A percentile compares a stretch with the other conserved stretches of the same genome.
These are phyloP conservation scores for Petrolisthes cinctipes DNA, from an alignment of 2,888 invertebrate species.

Conservation along the genomic window DNA sequence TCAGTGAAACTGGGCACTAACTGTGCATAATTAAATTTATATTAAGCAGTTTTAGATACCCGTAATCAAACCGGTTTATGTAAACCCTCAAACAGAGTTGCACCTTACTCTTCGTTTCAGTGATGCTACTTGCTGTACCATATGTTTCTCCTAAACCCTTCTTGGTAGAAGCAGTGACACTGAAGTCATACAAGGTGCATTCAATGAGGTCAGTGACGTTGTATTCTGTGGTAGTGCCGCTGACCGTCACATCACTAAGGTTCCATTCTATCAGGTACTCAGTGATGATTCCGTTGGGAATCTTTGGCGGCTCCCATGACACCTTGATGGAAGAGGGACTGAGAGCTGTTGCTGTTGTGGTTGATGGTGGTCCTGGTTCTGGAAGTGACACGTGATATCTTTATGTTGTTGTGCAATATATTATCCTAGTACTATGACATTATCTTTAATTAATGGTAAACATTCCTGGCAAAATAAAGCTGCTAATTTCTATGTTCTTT, in stretches of 20 bases:
- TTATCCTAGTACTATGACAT: too few relatives aligned
- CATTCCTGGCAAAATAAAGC: too few relatives aligned
- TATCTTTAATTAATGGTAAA: too few relatives aligned
- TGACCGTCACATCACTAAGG: not conserved
- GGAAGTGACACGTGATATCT: not conserved
- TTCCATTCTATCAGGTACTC: not conserved
- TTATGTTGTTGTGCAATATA: too few relatives aligned
- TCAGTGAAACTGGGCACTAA: too few relatives aligned
- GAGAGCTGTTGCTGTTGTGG: not conserved
- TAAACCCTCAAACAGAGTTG: not conserved
- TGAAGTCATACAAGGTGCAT: not conserved
- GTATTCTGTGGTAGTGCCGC: not conserved
- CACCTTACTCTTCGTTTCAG: not conserved
- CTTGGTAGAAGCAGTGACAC: not conserved
- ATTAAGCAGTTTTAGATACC: too few relatives aligned
- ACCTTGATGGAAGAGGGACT: not conserved
- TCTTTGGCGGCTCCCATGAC: not conserved
- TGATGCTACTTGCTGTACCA: not conserved
- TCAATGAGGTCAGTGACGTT: not conserved
- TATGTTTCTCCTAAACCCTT: not conserved
- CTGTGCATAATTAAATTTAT: too few relatives aligned
- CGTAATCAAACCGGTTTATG: too few relatives aligned
- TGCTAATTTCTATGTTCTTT: too few relatives aligned
- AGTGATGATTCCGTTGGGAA: not conserved
- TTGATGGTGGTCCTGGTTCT: constrained; percentile 8